Evolutionary conservation across 2,888 invertebrate species (phyloP), one percentile per base, ranked within the genome.

Genomic region (Rhabditoides inermis): DNA sequence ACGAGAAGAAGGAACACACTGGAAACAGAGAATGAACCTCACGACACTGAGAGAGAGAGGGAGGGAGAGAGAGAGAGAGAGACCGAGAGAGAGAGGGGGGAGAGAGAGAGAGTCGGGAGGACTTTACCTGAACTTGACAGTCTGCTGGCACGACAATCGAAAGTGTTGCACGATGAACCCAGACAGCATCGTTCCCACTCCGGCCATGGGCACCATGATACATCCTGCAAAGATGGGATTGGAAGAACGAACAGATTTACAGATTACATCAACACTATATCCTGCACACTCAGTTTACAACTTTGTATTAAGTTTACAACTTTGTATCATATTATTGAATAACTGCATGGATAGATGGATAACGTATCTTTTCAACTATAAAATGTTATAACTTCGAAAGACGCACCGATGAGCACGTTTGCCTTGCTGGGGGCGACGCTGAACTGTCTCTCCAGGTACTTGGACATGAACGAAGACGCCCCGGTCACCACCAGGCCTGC

Each of bases 171-270:
- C 85, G 55, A 89, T 79, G 79, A 86, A 88, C 0, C 88, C 89
- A 10, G 88, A 88, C 1, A 86, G 77, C 77, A 88, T 86, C 1
- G 88, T 88, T 18, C 88, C 89, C 1, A 88, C 86, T 0, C 88
- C 87, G 0, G 88, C 89, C 2, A 88, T 87, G 0, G 88, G 88
- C 1, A 90, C 87, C 0, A 86, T 87, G 41, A 87, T 85, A 35
- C 86, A 78, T 10, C 87, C 87, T 86, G 63, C 18, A 50, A 32
- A 23, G 5, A 47, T 40, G n/a, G 32, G 15, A 15, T 12, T 12
- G 15, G 15, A 32, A 32, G 10, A 15, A 32, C 32, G 32, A 7
- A 12, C 15, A 32, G 32, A 32, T 10, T 18, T 7, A 6, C 6
- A 40, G 12, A 40, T 18, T 18, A 40, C 7, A 7, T 40, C 22